phyloP scores from a whole-genome alignment of 1,140 invertebrate genomes.

The Scaptodrosophila lebanonensis region DNA sequence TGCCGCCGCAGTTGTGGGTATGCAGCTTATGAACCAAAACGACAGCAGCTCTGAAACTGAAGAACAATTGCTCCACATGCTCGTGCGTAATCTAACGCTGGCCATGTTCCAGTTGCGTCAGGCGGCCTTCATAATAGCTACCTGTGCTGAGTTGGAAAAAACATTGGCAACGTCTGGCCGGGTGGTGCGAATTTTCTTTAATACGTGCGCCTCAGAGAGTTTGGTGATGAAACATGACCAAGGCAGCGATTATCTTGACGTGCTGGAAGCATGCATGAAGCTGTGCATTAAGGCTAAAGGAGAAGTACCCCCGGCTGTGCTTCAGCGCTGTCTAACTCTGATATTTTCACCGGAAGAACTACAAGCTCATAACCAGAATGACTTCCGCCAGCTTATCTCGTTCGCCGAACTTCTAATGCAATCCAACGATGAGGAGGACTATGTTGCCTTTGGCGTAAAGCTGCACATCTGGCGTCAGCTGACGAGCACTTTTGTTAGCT shows the following conservation, averaged over 20 bases:
- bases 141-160: constrained; percentile 40
- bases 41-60: constrained; percentile 33
- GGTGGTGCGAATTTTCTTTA: constrained; percentile 46
- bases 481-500: constrained; percentile 31
- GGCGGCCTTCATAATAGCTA: constrained; percentile 32
- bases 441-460: constrained; percentile 55
- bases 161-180: constrained; percentile 21
- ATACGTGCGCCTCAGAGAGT: constrained; percentile 37
- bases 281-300: constrained; percentile 38
- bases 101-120: constrained; percentile 53
- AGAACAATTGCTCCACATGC: constrained; percentile 45
- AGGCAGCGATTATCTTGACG: constrained; percentile 28
- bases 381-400: constrained; percentile 36
- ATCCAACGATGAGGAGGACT: constrained; percentile 60
- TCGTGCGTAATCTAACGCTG: constrained; percentile 44
- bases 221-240: constrained; percentile 15
- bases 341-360: constrained; percentile 37
- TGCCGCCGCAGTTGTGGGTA: constrained; percentile 32
- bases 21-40: constrained; percentile 29
- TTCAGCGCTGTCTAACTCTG: constrained; percentile 41
- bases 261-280: constrained; percentile 49
- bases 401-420: constrained; percentile 55
- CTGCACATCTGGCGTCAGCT: constrained; percentile 56
- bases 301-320: constrained; percentile 40
- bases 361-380: constrained; percentile 29